These are phyloP conservation scores for Homarus gammarus DNA, from an alignment of 2,888 invertebrate genomes.

Conservation along the genomic window DNA sequence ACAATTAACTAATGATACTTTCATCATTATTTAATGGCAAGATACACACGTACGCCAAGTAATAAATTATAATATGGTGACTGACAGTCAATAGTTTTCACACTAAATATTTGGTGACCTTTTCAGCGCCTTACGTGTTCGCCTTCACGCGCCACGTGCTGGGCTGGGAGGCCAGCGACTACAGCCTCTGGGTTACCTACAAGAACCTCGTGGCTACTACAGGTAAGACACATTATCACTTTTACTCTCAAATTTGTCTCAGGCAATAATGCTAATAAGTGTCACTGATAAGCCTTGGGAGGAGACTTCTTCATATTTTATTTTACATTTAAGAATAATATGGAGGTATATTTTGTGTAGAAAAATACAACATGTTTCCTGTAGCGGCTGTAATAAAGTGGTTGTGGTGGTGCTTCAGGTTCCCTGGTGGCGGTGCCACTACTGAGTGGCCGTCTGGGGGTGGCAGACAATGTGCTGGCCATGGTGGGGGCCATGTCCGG, in stretches of 20 bases:
- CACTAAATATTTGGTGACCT: neutral
- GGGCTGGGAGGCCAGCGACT: slow-evolving; percentile 69
- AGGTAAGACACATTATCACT: slow-evolving; percentile 51
- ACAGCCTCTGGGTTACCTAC: slow-evolving; percentile 74
- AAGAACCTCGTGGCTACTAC: slow-evolving; percentile 72
- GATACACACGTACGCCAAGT: no score
- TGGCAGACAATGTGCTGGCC: slow-evolving; percentile 69
- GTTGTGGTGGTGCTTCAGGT: slow-evolving; percentile 36
- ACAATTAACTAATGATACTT: no score
- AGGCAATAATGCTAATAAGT: no score
- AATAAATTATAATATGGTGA: no score
- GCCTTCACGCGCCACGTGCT: slow-evolving; percentile 72
- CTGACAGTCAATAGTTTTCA: neutral
- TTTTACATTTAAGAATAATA: no score
- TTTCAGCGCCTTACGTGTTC: slow-evolving; percentile 72
- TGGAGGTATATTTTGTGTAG: no score
- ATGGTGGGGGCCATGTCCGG: slow-evolving; percentile 69
- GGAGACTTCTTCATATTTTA: no score
- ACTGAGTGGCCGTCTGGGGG: slow-evolving; percentile 60
- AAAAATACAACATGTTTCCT: no score
- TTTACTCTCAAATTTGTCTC: no score
- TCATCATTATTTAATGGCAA: no score
- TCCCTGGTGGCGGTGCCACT: slow-evolving; percentile 73
- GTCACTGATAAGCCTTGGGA: no score
- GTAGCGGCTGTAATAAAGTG: neutral